These are phyloP conservation scores for Eretmocerus hayati DNA, from an alignment of 2,888 invertebrate genomes.

Conservation along the genomic window DNA sequence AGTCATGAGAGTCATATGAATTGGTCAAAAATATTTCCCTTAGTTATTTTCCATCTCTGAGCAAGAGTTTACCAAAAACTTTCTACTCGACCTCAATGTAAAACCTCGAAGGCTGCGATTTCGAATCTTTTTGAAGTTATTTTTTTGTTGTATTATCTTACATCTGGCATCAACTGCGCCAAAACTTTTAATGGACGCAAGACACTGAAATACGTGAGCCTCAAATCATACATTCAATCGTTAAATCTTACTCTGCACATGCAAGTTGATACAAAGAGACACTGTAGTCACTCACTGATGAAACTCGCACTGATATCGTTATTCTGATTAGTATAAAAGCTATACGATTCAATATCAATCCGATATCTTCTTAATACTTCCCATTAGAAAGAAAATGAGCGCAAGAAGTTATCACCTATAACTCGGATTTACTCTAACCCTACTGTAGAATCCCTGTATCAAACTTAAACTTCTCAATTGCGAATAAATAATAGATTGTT, in stretches of 20 bases:
- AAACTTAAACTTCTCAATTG: no score
- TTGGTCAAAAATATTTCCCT: constrained; percentile 22
- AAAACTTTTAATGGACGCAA: constrained; percentile 19
- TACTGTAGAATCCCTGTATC: no score
- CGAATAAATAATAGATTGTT: no score
- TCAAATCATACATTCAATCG: constrained; percentile 21
- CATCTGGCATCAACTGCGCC: constrained; percentile 18
- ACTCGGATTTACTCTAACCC: no score
- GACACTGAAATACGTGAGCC: constrained; percentile 21
- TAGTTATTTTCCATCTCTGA: constrained; percentile 9
- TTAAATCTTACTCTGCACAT: constrained; percentile 17
- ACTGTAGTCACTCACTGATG: constrained; percentile 10
- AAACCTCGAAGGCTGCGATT: constrained; percentile 14
- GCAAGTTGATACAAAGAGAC: constrained; percentile 20
- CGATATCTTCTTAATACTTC: no score
- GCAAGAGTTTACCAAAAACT: constrained; percentile 12
- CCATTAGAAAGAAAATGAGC: no score
- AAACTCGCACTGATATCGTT: no score
- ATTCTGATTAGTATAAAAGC: no score
- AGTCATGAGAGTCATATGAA: constrained; percentile 15
- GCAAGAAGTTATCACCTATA: no score
- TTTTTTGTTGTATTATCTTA: constrained; percentile 18
- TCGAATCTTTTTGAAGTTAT: constrained; percentile 14
- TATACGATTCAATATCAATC: no score
- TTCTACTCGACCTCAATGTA: constrained; percentile 18